Evolutionary conservation across 2,888 invertebrate species (phyloP), one percentile per base, ranked within the genome.

Genomic region (Magallana nippona): DNA sequence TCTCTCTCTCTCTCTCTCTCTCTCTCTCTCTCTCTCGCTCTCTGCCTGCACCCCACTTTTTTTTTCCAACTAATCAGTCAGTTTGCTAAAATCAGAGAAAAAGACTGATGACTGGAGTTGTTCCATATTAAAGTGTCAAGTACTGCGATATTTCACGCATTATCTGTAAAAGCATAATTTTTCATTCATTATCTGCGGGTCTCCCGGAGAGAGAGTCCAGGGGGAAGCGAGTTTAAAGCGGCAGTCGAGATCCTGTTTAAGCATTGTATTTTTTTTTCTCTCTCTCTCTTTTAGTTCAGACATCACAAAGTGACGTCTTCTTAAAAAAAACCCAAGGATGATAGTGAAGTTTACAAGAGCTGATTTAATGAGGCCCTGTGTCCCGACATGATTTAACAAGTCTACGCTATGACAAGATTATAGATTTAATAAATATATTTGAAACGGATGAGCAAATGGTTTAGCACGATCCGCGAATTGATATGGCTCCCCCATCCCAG

Each of bases 131-230:
- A 78, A 82, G 79, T 87, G 87, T 87, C 87, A 86, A 85, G 86
- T 81, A 84, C 83, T 71, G 82, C 81, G 81, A 86, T 87, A 85
- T 87, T 86, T 88, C 86, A 85, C 55, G 80, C 57, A 83, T 88
- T 88, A 89, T 89, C 89, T 83, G 32, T 56, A 27, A 78, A 81
- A 82, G 87, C 80, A 82, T 85, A 85, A 88, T 86, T 87, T 87
- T 88, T 87, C 87, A 87, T 82, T 86, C 84, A 86, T 85, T 87
- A 88, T 88, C 88, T 82, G 22, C 32, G 0, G 79, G 56, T 32
- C 32, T 78, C 80, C 85, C 55, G 63, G 55, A 58, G 71, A 55
- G 44, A 55, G 77, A 82, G 81, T 83, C 83, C 79, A 62, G 78
- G 71, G 71, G 57, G 77, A 57, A 32, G 58, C 32, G 32, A 55